These are phyloP conservation scores for Orthosia gothica DNA, from an alignment of 2,888 invertebrate species.

Conservation along the genomic window DNA sequence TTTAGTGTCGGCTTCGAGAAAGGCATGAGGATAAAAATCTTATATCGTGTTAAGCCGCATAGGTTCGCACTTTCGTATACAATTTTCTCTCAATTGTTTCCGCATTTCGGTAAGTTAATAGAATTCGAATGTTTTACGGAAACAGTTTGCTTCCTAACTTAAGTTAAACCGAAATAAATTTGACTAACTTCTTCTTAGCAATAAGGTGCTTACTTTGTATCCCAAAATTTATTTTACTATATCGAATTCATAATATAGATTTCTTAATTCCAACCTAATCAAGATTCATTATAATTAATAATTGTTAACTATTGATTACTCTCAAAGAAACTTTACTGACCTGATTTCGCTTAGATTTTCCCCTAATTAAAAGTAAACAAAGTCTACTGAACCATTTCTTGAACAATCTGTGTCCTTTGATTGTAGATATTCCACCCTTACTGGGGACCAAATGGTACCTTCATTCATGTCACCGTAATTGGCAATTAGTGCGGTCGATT, in stretches of 20 bases:
- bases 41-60: slow-evolving; percentile 44
- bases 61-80: slow-evolving; percentile 47
- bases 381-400: slow-evolving; percentile 49
- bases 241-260: slow-evolving; percentile 21
- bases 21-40: slow-evolving; percentile 57
- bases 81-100: slow-evolving; percentile 56
- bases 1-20: slow-evolving; percentile 69
- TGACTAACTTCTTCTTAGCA: not conserved
- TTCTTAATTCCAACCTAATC: slow-evolving; percentile 20
- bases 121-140: slow-evolving; percentile 27
- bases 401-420: slow-evolving; percentile 44
- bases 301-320: slow-evolving; percentile 7
- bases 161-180: not conserved
- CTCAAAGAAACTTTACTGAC: slow-evolving; percentile 22
- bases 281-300: slow-evolving; percentile 34
- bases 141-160: not conserved
- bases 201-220: not conserved
- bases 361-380: slow-evolving; percentile 55
- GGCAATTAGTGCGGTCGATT: slow-evolving; percentile 76
- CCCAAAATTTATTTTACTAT: not conserved
- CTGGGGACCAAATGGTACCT: slow-evolving; percentile 66
- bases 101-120: slow-evolving; percentile 39
- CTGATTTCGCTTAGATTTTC: slow-evolving; percentile 29
- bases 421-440: slow-evolving; percentile 39
- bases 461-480: slow-evolving; percentile 75